Evolutionary conservation across 92 coral and sea anemone genomes (phyloP).

Genomic region (Zoanthus solanderi): DNA sequence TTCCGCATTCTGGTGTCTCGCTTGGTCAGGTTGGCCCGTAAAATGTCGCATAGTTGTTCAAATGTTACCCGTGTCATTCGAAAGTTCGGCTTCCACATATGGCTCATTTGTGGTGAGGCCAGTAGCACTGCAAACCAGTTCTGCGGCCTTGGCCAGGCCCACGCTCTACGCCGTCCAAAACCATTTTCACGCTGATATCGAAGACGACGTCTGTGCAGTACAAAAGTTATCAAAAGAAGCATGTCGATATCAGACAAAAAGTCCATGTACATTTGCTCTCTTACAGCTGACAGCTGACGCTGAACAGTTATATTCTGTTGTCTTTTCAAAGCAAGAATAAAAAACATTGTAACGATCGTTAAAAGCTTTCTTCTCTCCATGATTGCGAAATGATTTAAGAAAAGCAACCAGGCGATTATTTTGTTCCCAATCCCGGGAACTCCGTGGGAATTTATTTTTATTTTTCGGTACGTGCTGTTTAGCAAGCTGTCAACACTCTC

Average conservation of each 20-base stretch:
- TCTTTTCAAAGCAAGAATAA: slow-evolving; percentile 44
- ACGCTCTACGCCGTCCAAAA: slow-evolving; percentile 39
- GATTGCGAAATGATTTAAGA: slow-evolving; percentile 34
- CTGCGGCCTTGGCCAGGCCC: slow-evolving; percentile 45
- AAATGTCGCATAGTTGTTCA: slow-evolving; percentile 32
- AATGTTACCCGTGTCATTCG: slow-evolving; percentile 28
- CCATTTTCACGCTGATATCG: slow-evolving; percentile 40
- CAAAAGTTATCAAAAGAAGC: slow-evolving; percentile 39
- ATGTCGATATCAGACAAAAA: slow-evolving; percentile 33
- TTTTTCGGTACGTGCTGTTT: slow-evolving; percentile 43
- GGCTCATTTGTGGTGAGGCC: slow-evolving; percentile 33
- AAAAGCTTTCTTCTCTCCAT: slow-evolving; percentile 42
- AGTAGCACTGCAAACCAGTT: slow-evolving; percentile 46
- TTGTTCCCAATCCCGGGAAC: slow-evolving; percentile 40
- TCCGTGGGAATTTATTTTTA: slow-evolving; percentile 31
- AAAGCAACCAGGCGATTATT: slow-evolving; percentile 33
- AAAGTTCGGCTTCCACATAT: slow-evolving; percentile 36
- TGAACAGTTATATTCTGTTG: slow-evolving; percentile 38
- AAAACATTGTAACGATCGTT: slow-evolving; percentile 7
- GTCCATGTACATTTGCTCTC: slow-evolving; percentile 37
- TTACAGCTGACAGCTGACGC: slow-evolving; percentile 30
- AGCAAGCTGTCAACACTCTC: slow-evolving; percentile 46
- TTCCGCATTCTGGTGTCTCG: slow-evolving; percentile 43
- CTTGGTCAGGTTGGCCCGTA: slow-evolving; percentile 6
- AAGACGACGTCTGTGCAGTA: slow-evolving; percentile 19